phyloP scores from a whole-genome alignment of 2,113 vertebrate species.

The Dipodomys stephensi region DNA sequence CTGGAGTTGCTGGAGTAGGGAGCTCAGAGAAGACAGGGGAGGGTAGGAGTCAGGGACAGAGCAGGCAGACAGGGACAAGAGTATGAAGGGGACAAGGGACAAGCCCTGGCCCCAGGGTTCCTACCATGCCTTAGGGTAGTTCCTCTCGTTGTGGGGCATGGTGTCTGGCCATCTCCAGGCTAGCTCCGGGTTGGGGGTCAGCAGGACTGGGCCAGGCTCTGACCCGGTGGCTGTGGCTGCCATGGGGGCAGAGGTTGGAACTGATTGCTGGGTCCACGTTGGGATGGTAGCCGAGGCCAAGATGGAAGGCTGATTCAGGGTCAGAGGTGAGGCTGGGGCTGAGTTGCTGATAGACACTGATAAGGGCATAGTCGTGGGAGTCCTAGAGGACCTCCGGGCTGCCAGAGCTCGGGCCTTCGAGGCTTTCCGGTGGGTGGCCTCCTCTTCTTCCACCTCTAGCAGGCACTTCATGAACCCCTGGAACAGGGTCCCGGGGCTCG shows the following conservation, averaged over 20 bases:
- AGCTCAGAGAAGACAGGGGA: neutral
- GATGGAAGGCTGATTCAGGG: neutral
- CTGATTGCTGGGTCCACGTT: neutral
- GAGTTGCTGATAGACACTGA: neutral
- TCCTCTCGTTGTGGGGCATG: constrained; percentile 3
- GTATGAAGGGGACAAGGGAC: too few relatives aligned
- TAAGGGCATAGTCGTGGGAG: neutral
- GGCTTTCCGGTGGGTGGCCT: neutral
- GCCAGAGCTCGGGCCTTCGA: neutral
- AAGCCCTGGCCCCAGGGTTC: neutral
- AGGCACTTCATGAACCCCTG: constrained; percentile 76
- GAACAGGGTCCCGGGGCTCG: neutral
- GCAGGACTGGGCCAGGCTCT: neutral
- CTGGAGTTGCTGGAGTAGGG: neutral
- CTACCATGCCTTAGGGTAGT: constrained; percentile 28
- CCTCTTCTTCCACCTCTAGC: constrained; percentile 69
- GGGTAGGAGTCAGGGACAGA: neutral
- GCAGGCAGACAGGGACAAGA: neutral
- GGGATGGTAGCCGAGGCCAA: neutral
- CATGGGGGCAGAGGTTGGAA: neutral
- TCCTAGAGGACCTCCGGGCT: constrained; percentile 33
- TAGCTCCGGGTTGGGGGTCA: neutral
- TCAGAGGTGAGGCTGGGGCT: neutral
- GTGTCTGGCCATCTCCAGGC: constrained; percentile 53
- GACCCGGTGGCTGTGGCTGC: neutral